Evolutionary conservation across 2,888 invertebrate genomes (phyloP), one percentile per base, ranked within the genome.

Genomic region (Thera britannica): DNA sequence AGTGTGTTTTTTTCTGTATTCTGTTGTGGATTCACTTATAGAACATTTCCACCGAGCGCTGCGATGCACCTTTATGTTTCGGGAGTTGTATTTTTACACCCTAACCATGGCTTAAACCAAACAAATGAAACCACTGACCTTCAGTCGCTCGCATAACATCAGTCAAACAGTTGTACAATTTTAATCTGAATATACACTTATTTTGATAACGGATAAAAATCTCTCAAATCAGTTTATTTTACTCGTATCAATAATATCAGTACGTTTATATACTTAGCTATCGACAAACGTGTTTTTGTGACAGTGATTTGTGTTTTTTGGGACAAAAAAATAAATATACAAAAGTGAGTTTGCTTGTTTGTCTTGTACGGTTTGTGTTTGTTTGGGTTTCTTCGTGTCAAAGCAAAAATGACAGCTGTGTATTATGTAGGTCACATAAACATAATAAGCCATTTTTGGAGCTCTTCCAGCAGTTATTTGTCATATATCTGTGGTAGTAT

Each of bases 341-440:
- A 12, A 54, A 11, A 7, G 44, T 57, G n/a, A 57, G 57, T 41
- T 57, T 51, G 56, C 49, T 57, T 63, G 49, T 63, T 57, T 63
- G 41, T 57, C 48, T 48, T 23, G 36, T 51, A 36, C 38, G 23
- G 23, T 23, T 23, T 23, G 23, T 23, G 23, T 23, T 23, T 23
- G 23, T 23, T 23, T 23, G 23, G 23, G 23, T 23, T 23, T 23
- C 23, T 23, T 23, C 23, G 23, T 23, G 23, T 23, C 23, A 23
- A 23, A 23, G 23, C 23, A 23, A 23, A 23, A 23, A 23, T 23
- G 23, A 23, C 23, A 23, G 23, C 23, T 23, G 23, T 23, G 23
- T 23, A 23, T 23, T 23, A 23, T 23, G 23, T 23, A 23, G 23
- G 23, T 23, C 23, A 23, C 23, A 23, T 23, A 23, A 23, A 23